phyloP scores from a whole-genome alignment of 2,113 vertebrate species.

The Ibidorhyncha struthersii region DNA sequence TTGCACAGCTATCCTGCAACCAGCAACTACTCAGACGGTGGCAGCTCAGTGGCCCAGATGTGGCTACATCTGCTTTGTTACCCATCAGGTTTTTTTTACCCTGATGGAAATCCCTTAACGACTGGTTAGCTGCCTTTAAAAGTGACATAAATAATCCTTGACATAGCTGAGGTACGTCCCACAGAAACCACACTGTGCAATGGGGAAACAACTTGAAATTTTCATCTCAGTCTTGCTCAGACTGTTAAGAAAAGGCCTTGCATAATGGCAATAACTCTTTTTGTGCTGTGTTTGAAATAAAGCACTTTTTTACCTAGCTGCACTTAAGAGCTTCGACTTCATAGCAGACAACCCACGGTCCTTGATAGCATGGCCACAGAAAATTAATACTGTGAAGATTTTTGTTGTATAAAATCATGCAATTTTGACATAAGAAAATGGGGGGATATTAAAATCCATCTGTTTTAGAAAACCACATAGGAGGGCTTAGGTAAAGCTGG shows the following conservation, averaged over 20 bases:
- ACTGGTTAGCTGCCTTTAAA: neutral
- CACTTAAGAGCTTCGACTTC: neutral
- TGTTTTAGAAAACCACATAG: neutral
- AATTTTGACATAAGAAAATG: neutral
- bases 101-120: neutral
- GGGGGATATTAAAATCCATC: neutral
- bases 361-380: neutral
- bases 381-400: neutral
- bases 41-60: neutral
- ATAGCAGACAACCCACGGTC: neutral
- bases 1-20: neutral
- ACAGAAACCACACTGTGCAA: neutral
- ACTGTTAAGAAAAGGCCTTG: neutral
- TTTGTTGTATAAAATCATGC: neutral
- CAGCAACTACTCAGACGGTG: neutral
- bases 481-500: neutral
- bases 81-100: neutral
- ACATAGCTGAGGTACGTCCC: neutral
- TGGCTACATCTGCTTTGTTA: neutral
- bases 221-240: neutral
- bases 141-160: neutral
- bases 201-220: neutral
- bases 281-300: neutral
- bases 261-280: neutral
- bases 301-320: neutral